Evolutionary conservation across 2,113 vertebrate genomes (phyloP).

Genomic region (Thermophis baileyi): DNA sequence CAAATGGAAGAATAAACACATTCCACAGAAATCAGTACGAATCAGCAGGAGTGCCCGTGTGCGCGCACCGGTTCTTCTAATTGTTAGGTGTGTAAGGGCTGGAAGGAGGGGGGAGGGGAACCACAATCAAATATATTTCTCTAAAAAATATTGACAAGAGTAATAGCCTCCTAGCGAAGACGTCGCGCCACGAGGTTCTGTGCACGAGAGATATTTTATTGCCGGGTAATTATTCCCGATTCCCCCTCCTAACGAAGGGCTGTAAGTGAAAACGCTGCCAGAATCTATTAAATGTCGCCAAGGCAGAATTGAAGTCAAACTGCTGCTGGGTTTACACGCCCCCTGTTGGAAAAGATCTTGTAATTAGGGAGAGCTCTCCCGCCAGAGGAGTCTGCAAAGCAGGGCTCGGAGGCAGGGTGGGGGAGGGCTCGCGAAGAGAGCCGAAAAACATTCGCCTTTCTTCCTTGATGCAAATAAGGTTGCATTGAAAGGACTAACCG

Average conservation of each 20-base stretch:
- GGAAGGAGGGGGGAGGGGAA: not conserved
- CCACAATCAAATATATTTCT: constrained; percentile 1
- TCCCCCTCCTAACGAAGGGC: constrained; percentile 20
- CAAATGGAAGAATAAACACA: not conserved
- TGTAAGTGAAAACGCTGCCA: constrained; percentile 30
- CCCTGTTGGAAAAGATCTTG: constrained; percentile 26
- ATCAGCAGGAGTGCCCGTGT: not conserved
- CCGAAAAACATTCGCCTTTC: constrained; percentile 13
- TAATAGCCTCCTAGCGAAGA: constrained; percentile 21
- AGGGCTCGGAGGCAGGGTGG: not conserved
- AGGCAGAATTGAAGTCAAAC: constrained; percentile 20
- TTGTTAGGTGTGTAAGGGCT: not conserved
- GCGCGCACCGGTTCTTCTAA: not conserved
- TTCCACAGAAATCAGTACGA: not conserved
- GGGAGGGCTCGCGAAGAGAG: not conserved
- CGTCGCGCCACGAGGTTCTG: constrained; percentile 9
- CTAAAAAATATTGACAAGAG: constrained; percentile 15
- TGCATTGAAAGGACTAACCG: not conserved
- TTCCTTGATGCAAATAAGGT: constrained; percentile 18
- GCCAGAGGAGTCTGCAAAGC: not conserved
- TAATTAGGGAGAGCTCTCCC: not conserved
- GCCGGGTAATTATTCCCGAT: constrained; percentile 28
- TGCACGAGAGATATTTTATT: constrained; percentile 28
- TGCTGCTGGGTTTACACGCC: constrained; percentile 28
- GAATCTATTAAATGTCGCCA: constrained; percentile 22